These are phyloP conservation scores for Barnardius zonarius DNA, from an alignment of 2,113 vertebrate species.

Conservation along the genomic window DNA sequence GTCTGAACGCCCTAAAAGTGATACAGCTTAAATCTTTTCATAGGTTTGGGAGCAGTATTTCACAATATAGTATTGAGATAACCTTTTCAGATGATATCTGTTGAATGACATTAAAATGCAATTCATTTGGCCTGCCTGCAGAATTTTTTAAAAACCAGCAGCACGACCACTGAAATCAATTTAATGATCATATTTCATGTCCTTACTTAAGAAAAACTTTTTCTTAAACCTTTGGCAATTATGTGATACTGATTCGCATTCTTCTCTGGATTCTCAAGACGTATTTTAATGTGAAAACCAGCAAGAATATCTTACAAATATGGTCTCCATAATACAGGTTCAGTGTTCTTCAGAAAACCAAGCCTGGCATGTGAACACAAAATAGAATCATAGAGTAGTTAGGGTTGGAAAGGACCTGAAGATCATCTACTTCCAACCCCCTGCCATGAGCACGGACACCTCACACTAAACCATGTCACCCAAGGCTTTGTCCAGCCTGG, in stretches of 20 bases:
- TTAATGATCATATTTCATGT: not conserved
- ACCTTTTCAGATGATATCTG: not conserved
- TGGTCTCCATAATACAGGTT: not conserved
- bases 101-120: not conserved
- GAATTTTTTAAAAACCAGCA: not conserved
- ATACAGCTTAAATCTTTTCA: not conserved
- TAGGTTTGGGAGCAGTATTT: not conserved
- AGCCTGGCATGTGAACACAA: not conserved
- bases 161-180: not conserved
- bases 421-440: too few species aligned
- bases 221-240: not conserved
- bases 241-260: not conserved
- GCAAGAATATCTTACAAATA: not conserved
- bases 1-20: not conserved
- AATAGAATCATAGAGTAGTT: not conserved
- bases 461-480: too few species aligned
- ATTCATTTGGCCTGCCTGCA: not conserved
- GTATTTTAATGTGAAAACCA: not conserved
- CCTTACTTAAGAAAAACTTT: not conserved
- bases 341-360: not conserved
- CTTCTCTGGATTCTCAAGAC: not conserved
- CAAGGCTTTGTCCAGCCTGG: too few species aligned
- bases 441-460: too few species aligned
- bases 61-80: not conserved
- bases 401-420: not conserved